Base-by-base conservation (phyloP, 2,888 invertebrate genomes). In the Azorinus chamasolen region DNA sequence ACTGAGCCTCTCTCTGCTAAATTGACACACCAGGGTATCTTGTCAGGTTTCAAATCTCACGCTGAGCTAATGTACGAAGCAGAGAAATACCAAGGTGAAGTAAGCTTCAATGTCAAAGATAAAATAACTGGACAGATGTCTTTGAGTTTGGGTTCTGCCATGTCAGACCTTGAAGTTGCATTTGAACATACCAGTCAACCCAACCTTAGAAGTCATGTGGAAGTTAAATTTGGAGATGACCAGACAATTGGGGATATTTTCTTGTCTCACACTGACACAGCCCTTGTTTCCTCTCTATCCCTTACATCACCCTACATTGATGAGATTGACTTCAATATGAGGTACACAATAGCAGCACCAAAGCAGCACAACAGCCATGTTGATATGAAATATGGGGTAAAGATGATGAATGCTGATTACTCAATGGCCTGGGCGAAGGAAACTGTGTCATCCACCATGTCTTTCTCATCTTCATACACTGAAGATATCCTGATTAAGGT, bases 31-130 rank as follows among this genome's bases (percentile, higher is more conserved):
- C n/a, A 24, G 8, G 59, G 45, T 12, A 45, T 27, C 8, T 46
- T 46, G 27, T 14, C 27, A 45, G n/a, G 51, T 25, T 59, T 63
- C 27, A 72, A 37, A 25, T 48, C 59, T 10, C 77, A 72, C 54
- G 59, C 54, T n/a, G 73, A 73, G 51, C 37, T 73, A 14, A 45
- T 27, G n/a, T 37, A 61, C 37, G 69, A 27, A 27, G 22, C 50
- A 46, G 64, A 73, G 32, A 32, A 32, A 32, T 32, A 32, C 10
- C 5, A 32, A 10, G 32, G 32, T 32, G 32, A 32, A 32, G 10
- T 32, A 10, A 32, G 32, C 32, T 32, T 32, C 10, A 32, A 32
- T 32, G 32, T 10, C 10, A 32, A 32, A 10, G 32, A 32, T 10
- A 32, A 32, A 10, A 32, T 10, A 32, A 10, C 32, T 32, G 32